Conservation (phyloP, 2,888 invertebrate genomes). For the Pollenia angustigena region DNA sequence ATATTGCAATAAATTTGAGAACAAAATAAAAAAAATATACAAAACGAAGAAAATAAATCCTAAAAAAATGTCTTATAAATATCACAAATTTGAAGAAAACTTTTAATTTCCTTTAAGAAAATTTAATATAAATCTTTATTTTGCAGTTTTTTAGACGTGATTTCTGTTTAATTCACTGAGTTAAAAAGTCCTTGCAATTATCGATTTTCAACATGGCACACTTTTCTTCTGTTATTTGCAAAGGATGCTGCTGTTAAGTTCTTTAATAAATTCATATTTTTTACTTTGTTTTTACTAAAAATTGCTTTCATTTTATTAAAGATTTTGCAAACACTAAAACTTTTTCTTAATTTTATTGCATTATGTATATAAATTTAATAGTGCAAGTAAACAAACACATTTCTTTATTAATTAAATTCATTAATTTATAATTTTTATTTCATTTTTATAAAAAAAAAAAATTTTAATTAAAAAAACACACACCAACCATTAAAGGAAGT, state of each 20-base stretch:
- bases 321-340: neutral
- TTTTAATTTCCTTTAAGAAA: neutral
- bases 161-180: neutral
- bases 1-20: constrained; percentile 45
- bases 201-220: constrained; percentile 67
- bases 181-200: constrained; percentile 58
- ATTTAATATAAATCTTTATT: too few relatives aligned
- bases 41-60: neutral
- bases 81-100: neutral
- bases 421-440: constrained; percentile 12
- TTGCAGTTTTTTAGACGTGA: neutral
- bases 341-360: neutral
- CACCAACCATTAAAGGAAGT: constrained; percentile 66
- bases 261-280: constrained; percentile 14
- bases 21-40: neutral
- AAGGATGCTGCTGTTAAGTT: constrained; percentile 27
- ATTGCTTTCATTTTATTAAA: constrained; percentile 1
- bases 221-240: constrained; percentile 22
- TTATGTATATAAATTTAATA: neutral
- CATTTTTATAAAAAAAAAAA: neutral
- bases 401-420: neutral
- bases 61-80: neutral
- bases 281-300: neutral
- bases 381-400: neutral
- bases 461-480: constrained; percentile 17